Percentiles rank a stretch among this genome's conserved stretches.
These are phyloP conservation scores for Halcyon chelicuti DNA, from an alignment of 2,797 vertebrate genomes.

Conservation along the genomic window DNA sequence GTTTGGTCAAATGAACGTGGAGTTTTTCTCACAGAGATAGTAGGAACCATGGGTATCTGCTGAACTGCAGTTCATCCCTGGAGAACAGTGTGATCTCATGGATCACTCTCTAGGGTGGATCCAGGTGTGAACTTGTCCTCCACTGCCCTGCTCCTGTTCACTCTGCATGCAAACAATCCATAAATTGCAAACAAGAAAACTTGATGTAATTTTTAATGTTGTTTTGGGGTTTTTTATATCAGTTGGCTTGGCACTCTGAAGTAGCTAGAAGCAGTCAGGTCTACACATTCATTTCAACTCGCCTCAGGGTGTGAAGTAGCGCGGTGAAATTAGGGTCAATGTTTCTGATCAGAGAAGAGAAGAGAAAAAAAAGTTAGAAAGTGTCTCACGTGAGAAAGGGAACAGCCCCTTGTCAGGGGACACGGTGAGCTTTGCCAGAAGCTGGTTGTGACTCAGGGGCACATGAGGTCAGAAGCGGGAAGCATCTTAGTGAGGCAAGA, in stretches of 20 bases:
- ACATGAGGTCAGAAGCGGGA: background rate
- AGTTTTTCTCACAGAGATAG: background rate
- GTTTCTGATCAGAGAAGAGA: background rate
- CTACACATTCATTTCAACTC: background rate
- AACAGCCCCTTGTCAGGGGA: background rate
- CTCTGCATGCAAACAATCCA: background rate
- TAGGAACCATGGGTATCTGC: background rate
- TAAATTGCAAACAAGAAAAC: background rate
- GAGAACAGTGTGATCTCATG: background rate
- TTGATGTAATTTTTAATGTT: background rate
- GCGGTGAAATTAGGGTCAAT: background rate
- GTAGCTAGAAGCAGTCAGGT: background rate
- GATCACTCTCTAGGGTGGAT: background rate
- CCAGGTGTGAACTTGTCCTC: background rate
- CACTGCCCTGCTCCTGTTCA: background rate
- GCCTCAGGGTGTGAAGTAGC: background rate
- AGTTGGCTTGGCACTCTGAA: background rate
- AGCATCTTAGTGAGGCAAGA: background rate
- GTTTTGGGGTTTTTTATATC: background rate
- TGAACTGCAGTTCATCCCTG: background rate
- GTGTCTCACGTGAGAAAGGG: background rate
- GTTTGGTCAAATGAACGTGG: background rate
- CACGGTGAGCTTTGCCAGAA: background rate
- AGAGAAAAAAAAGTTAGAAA: background rate
- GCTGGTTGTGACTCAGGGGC: background rate